Evolutionary conservation across 2,797 vertebrate genomes (phyloP).

Genomic region (Psittacula derbiana): DNA sequence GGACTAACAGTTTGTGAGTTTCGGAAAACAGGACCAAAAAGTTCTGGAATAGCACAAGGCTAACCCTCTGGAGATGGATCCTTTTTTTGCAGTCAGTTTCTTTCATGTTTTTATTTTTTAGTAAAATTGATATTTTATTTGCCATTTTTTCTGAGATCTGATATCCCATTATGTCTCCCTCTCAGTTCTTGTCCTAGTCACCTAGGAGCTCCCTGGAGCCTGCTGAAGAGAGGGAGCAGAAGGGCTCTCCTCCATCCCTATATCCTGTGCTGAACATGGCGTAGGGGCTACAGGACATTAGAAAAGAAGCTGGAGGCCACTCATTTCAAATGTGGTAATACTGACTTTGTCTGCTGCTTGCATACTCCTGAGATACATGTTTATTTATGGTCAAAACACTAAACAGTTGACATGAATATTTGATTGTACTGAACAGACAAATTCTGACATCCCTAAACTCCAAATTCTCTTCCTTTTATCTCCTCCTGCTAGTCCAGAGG

Average conservation of each 20-base stretch:
- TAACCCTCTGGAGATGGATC: neutral
- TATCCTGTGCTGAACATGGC: fast-evolving
- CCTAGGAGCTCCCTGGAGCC: neutral
- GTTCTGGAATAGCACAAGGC: neutral
- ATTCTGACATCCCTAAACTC: neutral
- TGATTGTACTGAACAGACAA: neutral
- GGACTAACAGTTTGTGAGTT: neutral
- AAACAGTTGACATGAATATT: neutral
- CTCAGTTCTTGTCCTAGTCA: neutral
- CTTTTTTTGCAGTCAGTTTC: neutral
- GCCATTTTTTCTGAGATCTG: neutral
- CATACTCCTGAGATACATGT: fast-evolving
- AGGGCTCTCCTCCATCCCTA: neutral
- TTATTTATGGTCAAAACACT: neutral
- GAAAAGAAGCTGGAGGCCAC: neutral
- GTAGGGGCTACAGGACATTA: no score
- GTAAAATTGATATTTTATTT: neutral
- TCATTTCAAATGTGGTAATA: neutral
- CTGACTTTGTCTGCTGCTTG: neutral
- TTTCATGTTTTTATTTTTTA: neutral
- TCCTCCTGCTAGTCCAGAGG: neutral
- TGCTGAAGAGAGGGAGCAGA: neutral
- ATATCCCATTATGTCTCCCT: neutral
- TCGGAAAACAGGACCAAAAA: neutral
- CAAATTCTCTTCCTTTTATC: neutral